Evolutionary conservation across 2,888 invertebrate genomes (phyloP), one percentile per base, ranked within the genome.

Genomic region (Lottia gigantea): DNA sequence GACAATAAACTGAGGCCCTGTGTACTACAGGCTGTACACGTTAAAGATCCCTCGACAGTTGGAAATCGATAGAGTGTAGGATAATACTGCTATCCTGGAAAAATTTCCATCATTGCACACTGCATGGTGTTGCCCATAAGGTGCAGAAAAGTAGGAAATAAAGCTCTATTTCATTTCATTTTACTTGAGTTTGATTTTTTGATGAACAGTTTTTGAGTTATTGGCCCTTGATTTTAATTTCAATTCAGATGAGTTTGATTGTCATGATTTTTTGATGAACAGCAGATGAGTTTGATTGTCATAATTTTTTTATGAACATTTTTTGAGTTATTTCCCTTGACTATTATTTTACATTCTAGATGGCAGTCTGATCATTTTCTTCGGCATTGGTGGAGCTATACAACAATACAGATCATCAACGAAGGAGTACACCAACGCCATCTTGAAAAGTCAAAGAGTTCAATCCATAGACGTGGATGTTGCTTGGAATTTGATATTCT

Each of bases 381-480:
- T 64, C 90, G 93, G 95, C 0, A 95, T 94, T 85, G 96, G 96
- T 0, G 93, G 94, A 0, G 96, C 96, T 86, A 95, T 98, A 68
- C 80, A 86, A 3, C 83, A 82, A 70, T 85, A 81, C 73, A 80
- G 81, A 25, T 78, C 82, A 0, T 79, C 79, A 66, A 77, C 74
- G 72, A 87, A 85, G 76, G 82, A 85, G 61, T 86, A 87, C 74
- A 86, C 76, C 19, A 94, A 94, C 79, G 93, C 96, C 0, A 93
- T 97, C 64, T 91, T 92, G 0, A 92, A 94, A 15, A 97, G 97
- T 86, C 95, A 95, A 87, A 92, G 96, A 67, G 94, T 98, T 69
- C 94, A 96, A 83, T 95, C 96, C 0, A 90, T 99, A 67, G 98
- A 98, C 88, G 95, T 95, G 83, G 95, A 97, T 88, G 94, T 95